phyloP scores from a whole-genome alignment of 2,888 invertebrate species.

The Galerucella calmariensis region DNA sequence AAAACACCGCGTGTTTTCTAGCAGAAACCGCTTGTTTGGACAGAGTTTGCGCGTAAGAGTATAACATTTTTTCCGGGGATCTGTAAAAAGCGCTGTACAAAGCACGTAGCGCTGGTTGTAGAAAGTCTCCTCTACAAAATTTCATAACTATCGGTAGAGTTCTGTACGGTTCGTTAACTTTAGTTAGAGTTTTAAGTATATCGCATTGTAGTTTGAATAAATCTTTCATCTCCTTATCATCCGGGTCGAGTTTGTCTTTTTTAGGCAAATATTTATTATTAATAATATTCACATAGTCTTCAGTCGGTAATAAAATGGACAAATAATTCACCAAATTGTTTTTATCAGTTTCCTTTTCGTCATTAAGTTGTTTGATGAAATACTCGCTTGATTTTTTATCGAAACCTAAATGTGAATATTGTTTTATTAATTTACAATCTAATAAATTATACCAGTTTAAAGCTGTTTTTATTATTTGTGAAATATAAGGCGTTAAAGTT shows the following conservation, averaged over 20 bases:
- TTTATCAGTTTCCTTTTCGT: background rate
- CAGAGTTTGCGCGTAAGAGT: constrained; percentile 38
- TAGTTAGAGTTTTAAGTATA: constrained; percentile 34
- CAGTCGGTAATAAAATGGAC: constrained; percentile 38
- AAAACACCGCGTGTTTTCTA: constrained; percentile 47
- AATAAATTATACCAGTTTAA: background rate
- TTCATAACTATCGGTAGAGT: constrained; percentile 41
- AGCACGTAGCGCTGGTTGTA: constrained; percentile 42
- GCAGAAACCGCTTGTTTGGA: constrained; percentile 46
- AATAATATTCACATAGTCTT: constrained; percentile 42
- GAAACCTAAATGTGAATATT: constrained; percentile 41
- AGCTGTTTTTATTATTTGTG: constrained; percentile 21
- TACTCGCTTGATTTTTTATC: constrained; percentile 35
- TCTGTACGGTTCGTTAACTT: constrained; percentile 35
- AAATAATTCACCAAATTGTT: constrained; percentile 33
- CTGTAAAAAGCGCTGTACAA: constrained; percentile 46
- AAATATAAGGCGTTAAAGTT: constrained; percentile 36
- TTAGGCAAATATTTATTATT: constrained; percentile 41
- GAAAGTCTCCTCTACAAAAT: constrained; percentile 49
- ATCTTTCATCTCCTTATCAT: constrained; percentile 38
- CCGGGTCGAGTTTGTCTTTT: constrained; percentile 43
- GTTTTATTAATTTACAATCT: constrained; percentile 28
- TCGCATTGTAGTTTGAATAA: constrained; percentile 44
- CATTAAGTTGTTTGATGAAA: constrained; percentile 26
- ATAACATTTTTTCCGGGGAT: constrained; percentile 43